Percentiles rank a stretch among this genome's conserved stretches.
Conservation (phyloP, 2,113 vertebrate genomes). For the Esox niger region DNA sequence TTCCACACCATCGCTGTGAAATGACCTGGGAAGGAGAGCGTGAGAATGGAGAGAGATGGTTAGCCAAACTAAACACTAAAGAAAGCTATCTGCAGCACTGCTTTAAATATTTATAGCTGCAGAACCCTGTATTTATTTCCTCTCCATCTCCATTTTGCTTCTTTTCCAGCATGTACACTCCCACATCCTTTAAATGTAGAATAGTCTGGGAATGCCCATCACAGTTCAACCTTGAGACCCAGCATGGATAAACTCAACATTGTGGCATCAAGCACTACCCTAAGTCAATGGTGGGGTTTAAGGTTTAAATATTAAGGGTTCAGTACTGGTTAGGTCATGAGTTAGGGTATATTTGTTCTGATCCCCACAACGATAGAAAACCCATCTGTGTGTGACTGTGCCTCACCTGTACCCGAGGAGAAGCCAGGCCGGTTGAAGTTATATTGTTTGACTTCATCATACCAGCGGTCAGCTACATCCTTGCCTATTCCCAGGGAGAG, state of each 20-base stretch:
- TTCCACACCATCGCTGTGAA: constrained; percentile 99
- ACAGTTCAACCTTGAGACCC: background rate
- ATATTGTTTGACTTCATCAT: constrained; percentile 94
- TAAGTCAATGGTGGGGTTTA: background rate
- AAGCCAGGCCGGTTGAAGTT: constrained; percentile 93
- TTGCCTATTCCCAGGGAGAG: constrained; percentile 73
- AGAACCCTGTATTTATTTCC: constrained; percentile 27
- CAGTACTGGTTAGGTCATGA: too few relatives aligned
- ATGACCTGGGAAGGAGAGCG: constrained; percentile 77
- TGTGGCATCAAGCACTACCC: background rate
- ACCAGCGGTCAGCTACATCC: constrained; percentile 95
- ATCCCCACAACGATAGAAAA: too few relatives aligned
- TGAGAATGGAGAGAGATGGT: background rate
- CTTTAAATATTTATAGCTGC: constrained; percentile 50
- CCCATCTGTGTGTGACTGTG: background rate
- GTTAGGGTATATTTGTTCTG: too few relatives aligned
- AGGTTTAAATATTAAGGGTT: too few relatives aligned
- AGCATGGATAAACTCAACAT: constrained; percentile 12
- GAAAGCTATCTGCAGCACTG: background rate
- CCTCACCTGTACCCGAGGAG: constrained; percentile 87
- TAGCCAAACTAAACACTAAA: background rate
- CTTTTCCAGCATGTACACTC: too few relatives aligned
- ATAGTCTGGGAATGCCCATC: background rate
- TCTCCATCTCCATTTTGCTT: background rate
- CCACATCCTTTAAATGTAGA: background rate